Percentiles rank a stretch among this genome's conserved stretches.
These are phyloP conservation scores for Anastrepha obliqua DNA, from an alignment of 1,140 invertebrate genomes.

Conservation along the genomic window DNA sequence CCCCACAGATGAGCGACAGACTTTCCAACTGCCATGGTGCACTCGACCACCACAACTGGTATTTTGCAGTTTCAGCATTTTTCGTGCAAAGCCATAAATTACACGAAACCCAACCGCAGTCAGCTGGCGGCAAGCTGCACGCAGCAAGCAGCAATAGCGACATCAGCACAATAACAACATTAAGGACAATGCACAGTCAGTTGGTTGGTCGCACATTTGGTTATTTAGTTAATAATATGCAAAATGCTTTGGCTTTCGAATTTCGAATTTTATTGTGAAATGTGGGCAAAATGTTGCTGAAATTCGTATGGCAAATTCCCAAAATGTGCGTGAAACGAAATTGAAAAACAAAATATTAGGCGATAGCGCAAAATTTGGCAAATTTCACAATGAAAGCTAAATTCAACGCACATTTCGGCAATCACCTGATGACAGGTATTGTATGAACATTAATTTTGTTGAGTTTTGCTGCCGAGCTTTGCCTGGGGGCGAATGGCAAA, in stretches of 20 bases:
- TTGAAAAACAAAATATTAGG: neutral
- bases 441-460: conserved; percentile 29
- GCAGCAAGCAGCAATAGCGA: neutral
- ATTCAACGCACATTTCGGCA: neutral
- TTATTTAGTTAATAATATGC: conserved; percentile 53
- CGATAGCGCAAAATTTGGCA: conserved; percentile 24
- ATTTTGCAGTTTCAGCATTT: conserved; percentile 44
- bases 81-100: conserved; percentile 48
- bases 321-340: neutral
- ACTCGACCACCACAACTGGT: neutral
- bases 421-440: conserved; percentile 49
- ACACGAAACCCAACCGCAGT: conserved; percentile 16
- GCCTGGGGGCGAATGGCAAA: no score
- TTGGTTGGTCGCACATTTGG: conserved; percentile 14
- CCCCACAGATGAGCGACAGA: no score
- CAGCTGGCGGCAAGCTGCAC: neutral
- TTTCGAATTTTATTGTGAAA: conserved; percentile 42
- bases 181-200: conserved; percentile 16
- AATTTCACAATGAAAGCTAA: conserved; percentile 5
- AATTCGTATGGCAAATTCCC: conserved; percentile 11
- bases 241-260: conserved; percentile 48
- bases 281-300: conserved; percentile 42
- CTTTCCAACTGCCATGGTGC: neutral
- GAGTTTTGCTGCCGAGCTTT: neutral
- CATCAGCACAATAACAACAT: conserved; percentile 27